Base-by-base conservation (phyloP, 2,113 vertebrate species). In the Hypanus sabinus region DNA sequence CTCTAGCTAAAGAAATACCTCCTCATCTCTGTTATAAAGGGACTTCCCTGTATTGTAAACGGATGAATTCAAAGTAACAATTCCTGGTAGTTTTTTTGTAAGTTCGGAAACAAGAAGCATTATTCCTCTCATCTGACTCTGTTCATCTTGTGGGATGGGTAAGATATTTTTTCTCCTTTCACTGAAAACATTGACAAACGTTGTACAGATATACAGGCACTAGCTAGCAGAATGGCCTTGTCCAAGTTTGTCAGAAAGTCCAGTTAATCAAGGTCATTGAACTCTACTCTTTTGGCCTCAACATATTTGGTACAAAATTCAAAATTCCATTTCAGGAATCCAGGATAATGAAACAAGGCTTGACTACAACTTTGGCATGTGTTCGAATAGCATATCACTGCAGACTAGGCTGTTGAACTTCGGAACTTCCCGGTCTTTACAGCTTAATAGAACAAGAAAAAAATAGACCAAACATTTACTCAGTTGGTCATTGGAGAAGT, bases 391-490 rank as follows among this genome's bases (percentile, higher is more conserved):
- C 5, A 83, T 11, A 36, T 83, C 80, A 55, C 20, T 20, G 46
- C 20, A 62, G 57, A 62, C 83, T n/a, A 55, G 20, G 27, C 4
- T 30, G 27, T 88, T 88, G 46, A 62, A 88, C 27, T 88, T 88
- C 62, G 22, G 24, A 33, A 12, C 12, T 60, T 88, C 83, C 57
- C 2, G 57, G 10, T 88, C 83, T 30, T 16, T 88, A n/a, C 16
- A 88, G 57, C 27, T 12, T 0, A 60, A 33, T 30, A 16, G 3
- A 30, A 24, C 55, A 70, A 70, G 62, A 87, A 14, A 87, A 70
- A 70, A 88, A 87, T 14, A 88, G 24, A 88, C 57, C 30, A 88
- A 85, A 62, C 55, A 88, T 88, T 87, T 88, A 62, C 22, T 24
- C 57, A 88, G 24, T 88, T 24, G 27, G 75, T 7, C 75, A 76